Percentiles rank a stretch among this genome's conserved stretches.
phyloP scores from a whole-genome alignment of 1,140 invertebrate species.

The Limonius californicus region DNA sequence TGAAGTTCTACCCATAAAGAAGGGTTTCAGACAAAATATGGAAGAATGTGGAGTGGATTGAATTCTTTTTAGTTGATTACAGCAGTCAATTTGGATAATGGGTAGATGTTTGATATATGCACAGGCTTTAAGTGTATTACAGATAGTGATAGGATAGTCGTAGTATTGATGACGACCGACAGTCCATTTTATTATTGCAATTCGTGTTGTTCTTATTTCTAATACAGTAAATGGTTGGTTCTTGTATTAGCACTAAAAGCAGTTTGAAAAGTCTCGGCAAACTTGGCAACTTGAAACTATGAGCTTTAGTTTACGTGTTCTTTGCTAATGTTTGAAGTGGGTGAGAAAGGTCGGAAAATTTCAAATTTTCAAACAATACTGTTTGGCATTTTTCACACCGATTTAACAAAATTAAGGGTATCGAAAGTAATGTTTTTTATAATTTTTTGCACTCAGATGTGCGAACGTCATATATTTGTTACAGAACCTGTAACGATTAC shows the following conservation, averaged over 20 bases:
- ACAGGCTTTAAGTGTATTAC: conserved; percentile 45
- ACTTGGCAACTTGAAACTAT: neutral
- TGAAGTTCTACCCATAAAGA: conserved; percentile 6
- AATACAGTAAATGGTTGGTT: conserved; percentile 18
- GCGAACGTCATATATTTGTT: too few species aligned
- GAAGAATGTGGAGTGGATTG: conserved; percentile 38
- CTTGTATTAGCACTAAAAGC: conserved; percentile 9
- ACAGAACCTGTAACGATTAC: too few species aligned
- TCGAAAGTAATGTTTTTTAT: too few species aligned
- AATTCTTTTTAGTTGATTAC: conserved; percentile 48
- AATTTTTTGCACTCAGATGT: too few species aligned
- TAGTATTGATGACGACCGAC: conserved; percentile 43
- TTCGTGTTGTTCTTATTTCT: conserved; percentile 43
- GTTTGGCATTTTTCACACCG: too few species aligned
- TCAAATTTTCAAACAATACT: too few species aligned
- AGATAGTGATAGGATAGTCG: conserved; percentile 40
- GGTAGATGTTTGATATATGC: conserved; percentile 48
- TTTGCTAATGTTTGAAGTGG: too few species aligned
- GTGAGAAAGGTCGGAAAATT: too few species aligned
- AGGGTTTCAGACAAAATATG: conserved; percentile 23
- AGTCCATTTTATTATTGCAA: conserved; percentile 45
- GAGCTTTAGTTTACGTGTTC: neutral
- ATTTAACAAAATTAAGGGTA: too few species aligned
- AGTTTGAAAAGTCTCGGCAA: neutral
- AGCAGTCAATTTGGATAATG: conserved; percentile 49